Evolutionary conservation across 2,113 vertebrate genomes (phyloP).

Genomic region (Plectropomus leopardus): DNA sequence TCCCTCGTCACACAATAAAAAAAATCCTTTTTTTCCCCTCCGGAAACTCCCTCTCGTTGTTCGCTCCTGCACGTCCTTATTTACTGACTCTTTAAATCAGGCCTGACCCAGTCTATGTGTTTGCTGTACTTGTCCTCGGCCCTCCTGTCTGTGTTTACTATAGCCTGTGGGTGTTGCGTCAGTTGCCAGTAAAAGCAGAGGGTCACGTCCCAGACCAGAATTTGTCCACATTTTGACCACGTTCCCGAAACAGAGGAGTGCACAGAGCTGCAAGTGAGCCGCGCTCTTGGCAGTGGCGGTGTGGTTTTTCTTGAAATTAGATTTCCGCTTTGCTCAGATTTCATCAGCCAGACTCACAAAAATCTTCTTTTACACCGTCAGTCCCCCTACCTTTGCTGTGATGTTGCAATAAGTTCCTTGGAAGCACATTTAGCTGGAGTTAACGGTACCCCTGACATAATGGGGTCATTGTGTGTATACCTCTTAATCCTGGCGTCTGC

Average conservation of each 20-base stretch:
- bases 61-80: slow-evolving; percentile 28
- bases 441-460: slow-evolving; percentile 72
- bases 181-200: slow-evolving; percentile 51
- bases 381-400: slow-evolving; percentile 27
- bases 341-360: slow-evolving; percentile 38
- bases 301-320: slow-evolving; percentile 37
- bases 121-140: slow-evolving; percentile 26
- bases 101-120: slow-evolving; percentile 12
- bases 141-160: slow-evolving; percentile 46
- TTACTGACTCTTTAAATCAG: slow-evolving; percentile 17
- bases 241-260: slow-evolving; percentile 6
- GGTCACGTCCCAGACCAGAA: slow-evolving; percentile 10
- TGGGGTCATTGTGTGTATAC: slow-evolving; percentile 73
- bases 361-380: slow-evolving; percentile 25
- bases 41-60: background rate
- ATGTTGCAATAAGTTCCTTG: slow-evolving; percentile 64
- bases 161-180: slow-evolving; percentile 28
- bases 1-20: slow-evolving; percentile 16
- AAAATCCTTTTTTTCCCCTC: slow-evolving; percentile 5
- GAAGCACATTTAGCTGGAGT: slow-evolving; percentile 70
- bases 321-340: slow-evolving; percentile 53
- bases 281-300: background rate
- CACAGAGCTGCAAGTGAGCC: slow-evolving; percentile 11
- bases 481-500: slow-evolving; percentile 62
- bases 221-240: slow-evolving; percentile 33